These are phyloP conservation scores for Cephus cinctus DNA, from an alignment of 1,140 invertebrate genomes.

Conservation along the genomic window DNA sequence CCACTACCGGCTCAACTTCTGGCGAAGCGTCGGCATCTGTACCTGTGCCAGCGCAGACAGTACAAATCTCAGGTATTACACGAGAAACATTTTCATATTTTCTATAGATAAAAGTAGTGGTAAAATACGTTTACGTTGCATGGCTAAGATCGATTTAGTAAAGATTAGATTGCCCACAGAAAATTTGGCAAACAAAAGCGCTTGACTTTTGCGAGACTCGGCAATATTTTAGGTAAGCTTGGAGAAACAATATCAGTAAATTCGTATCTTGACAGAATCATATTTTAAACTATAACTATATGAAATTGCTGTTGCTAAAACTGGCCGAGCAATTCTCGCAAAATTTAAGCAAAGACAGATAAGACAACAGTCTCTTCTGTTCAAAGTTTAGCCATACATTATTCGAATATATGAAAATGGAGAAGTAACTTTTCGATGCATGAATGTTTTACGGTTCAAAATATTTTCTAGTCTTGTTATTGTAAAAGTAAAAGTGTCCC, in stretches of 20 bases:
- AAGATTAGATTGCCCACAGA: constrained; percentile 4
- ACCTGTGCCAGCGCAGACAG: constrained; percentile 33
- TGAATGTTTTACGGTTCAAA: constrained; percentile 11
- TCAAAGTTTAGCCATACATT: constrained; percentile 18
- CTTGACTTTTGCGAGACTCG: background rate
- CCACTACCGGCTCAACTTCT: constrained; percentile 36
- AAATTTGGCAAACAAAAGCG: background rate
- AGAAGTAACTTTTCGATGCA: constrained; percentile 19
- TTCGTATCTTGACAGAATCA: no score
- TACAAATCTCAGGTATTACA: constrained; percentile 52
- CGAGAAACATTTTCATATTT: no score
- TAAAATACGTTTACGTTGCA: no score
- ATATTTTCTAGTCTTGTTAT: constrained; percentile 5
- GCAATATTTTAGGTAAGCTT: no score
- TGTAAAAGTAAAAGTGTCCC: no score
- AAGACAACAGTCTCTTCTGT: constrained; percentile 5
- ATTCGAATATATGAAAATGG: constrained; percentile 6
- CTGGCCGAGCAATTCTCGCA: constrained; percentile 13
- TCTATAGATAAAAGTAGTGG: no score
- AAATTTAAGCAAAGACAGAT: constrained; percentile 1
- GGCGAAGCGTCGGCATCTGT: constrained; percentile 29
- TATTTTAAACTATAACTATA: no score
- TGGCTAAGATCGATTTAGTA: no score
- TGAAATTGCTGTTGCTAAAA: no score
- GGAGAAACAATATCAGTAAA: no score